Conservation (phyloP, 2,113 vertebrate genomes). For the Pelodiscus sinensis region DNA sequence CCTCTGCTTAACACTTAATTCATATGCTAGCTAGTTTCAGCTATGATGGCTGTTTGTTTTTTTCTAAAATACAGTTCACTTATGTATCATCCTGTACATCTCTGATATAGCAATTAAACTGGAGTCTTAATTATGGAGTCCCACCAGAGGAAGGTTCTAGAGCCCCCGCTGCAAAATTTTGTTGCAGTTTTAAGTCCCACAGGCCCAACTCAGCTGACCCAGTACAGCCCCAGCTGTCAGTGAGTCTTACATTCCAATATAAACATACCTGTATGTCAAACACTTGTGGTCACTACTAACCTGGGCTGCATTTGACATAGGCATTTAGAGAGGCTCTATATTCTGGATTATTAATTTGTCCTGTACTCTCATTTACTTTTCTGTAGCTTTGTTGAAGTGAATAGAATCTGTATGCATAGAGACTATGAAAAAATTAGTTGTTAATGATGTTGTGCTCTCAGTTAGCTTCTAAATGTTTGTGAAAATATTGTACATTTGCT, state of each 20-base stretch:
- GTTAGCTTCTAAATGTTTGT: not conserved
- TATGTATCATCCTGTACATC: not conserved
- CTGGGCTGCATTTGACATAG: not conserved
- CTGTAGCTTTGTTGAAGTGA: not conserved
- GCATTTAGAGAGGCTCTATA: not conserved
- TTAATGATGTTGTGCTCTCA: not conserved
- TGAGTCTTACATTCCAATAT: not conserved
- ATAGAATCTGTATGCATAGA: not conserved
- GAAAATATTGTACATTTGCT: not conserved
- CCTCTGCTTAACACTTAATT: not conserved
- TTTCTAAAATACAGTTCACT: not conserved
- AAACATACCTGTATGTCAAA: not conserved
- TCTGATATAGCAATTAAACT: not conserved
- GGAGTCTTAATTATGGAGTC: not conserved
- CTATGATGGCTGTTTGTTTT: not conserved
- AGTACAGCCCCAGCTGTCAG: not conserved
- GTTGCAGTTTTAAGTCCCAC: not conserved
- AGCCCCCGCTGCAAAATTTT: not conserved
- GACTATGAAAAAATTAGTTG: not conserved
- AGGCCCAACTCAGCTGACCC: not conserved
- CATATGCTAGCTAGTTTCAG: not conserved
- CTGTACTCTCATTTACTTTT: not conserved
- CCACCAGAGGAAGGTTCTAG: not conserved
- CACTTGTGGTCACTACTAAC: not conserved
- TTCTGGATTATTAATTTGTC: not conserved